Evolutionary conservation across 2,888 invertebrate species (phyloP).

Genomic region (Pyrgus malvae): DNA sequence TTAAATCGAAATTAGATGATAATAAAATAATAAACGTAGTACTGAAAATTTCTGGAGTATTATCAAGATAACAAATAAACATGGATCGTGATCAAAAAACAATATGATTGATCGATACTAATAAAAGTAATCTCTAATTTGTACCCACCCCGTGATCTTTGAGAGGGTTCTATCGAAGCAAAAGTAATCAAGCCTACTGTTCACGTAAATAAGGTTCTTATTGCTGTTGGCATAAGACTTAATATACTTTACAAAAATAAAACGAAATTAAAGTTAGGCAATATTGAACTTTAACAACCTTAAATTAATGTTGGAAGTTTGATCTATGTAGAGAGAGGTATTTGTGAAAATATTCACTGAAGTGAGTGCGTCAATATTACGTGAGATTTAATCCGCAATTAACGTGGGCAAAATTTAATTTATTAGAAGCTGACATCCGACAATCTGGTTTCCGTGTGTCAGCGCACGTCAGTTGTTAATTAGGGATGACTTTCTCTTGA

Average conservation of each 20-base stretch:
- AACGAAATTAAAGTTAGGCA: constrained; percentile 7
- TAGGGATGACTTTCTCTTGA: no score
- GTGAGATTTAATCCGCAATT: constrained; percentile 15
- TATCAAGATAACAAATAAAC: no score
- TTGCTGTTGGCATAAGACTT: background rate
- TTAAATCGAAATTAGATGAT: no score
- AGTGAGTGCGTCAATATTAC: constrained; percentile 6
- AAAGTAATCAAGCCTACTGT: background rate
- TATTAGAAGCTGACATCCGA: background rate
- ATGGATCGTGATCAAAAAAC: background rate
- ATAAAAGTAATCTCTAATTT: constrained; percentile 13
- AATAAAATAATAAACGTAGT: no score
- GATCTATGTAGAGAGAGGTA: background rate
- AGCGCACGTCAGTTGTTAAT: no score
- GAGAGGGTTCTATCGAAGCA: background rate
- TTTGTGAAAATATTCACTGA: constrained; percentile 3
- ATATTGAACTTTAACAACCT: constrained; percentile 10
- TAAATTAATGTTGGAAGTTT: constrained; percentile 19
- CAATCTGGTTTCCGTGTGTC: no score
- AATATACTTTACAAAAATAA: background rate
- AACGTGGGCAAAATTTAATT: constrained; percentile 8
- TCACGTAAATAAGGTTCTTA: constrained; percentile 2
- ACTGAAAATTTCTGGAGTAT: no score
- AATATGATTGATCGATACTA: constrained; percentile 3
- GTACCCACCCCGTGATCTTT: background rate